These are phyloP conservation scores for Seriola rivoliana DNA, from an alignment of 2,113 vertebrate genomes.

Conservation along the genomic window DNA sequence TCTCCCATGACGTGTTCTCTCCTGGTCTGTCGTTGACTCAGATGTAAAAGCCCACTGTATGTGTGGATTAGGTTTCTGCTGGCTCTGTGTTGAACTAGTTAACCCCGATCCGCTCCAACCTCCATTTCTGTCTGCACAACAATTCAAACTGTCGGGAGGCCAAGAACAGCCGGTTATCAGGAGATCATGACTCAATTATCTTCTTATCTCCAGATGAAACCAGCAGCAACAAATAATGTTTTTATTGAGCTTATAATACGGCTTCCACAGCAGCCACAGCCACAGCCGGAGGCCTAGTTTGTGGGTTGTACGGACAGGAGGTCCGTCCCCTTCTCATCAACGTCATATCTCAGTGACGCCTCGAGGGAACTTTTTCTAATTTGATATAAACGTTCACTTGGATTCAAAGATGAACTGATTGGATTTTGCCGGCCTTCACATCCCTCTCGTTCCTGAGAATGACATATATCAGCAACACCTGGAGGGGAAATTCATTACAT, in stretches of 20 bases:
- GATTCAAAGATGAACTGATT: no score
- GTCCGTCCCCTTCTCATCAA: no score
- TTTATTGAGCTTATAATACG: background rate
- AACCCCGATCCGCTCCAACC: constrained; percentile 9
- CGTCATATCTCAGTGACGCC: no score
- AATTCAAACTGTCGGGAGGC: background rate
- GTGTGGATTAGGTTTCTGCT: constrained; percentile 36
- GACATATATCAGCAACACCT: no score
- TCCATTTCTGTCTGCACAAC: constrained; percentile 18
- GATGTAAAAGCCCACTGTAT: constrained; percentile 27
- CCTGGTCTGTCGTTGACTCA: constrained; percentile 30
- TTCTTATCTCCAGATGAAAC: background rate
- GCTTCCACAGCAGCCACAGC: no score
- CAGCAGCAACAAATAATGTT: background rate
- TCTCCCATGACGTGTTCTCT: constrained; percentile 9
- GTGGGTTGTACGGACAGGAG: no score
- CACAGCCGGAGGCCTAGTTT: no score
- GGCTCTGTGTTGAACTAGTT: constrained; percentile 17
- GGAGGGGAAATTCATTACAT: no score
- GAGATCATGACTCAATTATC: constrained; percentile 10
- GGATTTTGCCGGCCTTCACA: no score
- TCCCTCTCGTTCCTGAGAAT: no score
- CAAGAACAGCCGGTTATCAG: background rate
- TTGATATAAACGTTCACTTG: no score
- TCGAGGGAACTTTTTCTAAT: no score